These are phyloP conservation scores for Brevimyrus niger DNA, from an alignment of 2,113 vertebrate genomes.

Conservation along the genomic window DNA sequence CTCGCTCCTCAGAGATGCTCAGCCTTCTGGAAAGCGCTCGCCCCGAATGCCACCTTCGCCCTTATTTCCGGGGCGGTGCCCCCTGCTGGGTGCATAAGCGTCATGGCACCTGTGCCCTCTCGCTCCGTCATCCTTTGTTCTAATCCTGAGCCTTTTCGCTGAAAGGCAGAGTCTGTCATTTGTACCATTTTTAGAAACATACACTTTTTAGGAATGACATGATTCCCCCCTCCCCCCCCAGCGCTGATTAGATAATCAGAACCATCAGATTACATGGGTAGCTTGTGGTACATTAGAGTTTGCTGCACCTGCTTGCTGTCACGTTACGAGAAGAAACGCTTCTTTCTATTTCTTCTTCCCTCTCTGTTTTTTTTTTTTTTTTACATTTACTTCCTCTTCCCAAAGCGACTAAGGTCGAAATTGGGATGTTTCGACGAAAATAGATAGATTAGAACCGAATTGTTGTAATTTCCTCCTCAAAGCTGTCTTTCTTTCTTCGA, in stretches of 20 bases:
- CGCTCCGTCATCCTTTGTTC: neutral
- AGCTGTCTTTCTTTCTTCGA: conserved; percentile 56
- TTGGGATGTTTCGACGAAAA: conserved; percentile 20
- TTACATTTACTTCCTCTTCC: neutral
- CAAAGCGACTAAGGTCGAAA: conserved; percentile 16
- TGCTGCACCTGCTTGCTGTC: conserved; percentile 13
- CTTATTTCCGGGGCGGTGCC: neutral
- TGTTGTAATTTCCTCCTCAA: conserved; percentile 36
- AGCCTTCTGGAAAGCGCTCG: neutral
- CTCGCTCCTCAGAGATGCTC: neutral
- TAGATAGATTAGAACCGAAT: conserved; percentile 21
- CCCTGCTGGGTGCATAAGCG: neutral
- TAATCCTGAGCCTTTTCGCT: neutral
- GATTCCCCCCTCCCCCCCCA: neutral
- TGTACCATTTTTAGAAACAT: neutral
- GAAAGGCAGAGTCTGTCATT: neutral
- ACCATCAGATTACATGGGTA: conserved; percentile 7
- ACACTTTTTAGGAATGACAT: neutral
- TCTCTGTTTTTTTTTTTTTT: neutral
- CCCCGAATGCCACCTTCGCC: neutral
- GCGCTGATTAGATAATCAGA: conserved; percentile 10
- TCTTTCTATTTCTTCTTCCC: neutral
- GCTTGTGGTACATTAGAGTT: neutral
- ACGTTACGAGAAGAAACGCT: neutral
- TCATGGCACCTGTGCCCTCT: neutral